These are phyloP conservation scores for Drosophila affinis DNA, from an alignment of 2,888 invertebrate genomes.

Conservation along the genomic window DNA sequence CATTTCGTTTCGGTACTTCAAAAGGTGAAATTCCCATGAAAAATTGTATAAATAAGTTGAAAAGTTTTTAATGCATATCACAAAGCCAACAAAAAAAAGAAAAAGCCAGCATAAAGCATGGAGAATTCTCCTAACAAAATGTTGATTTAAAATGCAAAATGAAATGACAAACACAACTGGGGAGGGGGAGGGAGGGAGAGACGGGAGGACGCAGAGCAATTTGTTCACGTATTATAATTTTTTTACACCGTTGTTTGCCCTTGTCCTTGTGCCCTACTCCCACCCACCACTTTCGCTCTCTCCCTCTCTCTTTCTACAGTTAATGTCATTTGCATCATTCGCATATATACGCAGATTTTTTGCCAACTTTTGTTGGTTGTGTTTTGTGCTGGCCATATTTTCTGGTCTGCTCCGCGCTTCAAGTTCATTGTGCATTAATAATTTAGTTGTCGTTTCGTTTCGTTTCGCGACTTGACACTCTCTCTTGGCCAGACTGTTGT, in stretches of 20 bases:
- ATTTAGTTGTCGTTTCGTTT: slow-evolving; percentile 67
- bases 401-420: slow-evolving; percentile 62
- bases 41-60: slow-evolving; percentile 48
- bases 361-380: slow-evolving; percentile 12
- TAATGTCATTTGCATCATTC: slow-evolving; percentile 62
- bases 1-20: slow-evolving; percentile 65
- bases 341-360: slow-evolving; percentile 38
- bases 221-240: slow-evolving; percentile 48
- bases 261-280: slow-evolving; percentile 37
- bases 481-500: slow-evolving; percentile 27
- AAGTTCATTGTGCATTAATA: slow-evolving; percentile 77
- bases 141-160: slow-evolving; percentile 64
- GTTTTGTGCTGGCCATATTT: slow-evolving; percentile 35
- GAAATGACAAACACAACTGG: slow-evolving; percentile 50
- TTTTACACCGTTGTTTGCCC: slow-evolving; percentile 29
- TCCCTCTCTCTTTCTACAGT: slow-evolving; percentile 22
- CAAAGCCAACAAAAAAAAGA: slow-evolving; percentile 9
- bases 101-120: slow-evolving; percentile 9
- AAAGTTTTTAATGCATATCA: slow-evolving; percentile 63
- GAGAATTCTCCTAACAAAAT: slow-evolving; percentile 27
- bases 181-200: neutral
- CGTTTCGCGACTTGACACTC: slow-evolving; percentile 39
- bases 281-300: neutral
- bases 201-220: slow-evolving; percentile 37
- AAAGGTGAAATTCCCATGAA: slow-evolving; percentile 65